phyloP scores from a whole-genome alignment of 2,888 invertebrate genomes.

The Andricus curvator region DNA sequence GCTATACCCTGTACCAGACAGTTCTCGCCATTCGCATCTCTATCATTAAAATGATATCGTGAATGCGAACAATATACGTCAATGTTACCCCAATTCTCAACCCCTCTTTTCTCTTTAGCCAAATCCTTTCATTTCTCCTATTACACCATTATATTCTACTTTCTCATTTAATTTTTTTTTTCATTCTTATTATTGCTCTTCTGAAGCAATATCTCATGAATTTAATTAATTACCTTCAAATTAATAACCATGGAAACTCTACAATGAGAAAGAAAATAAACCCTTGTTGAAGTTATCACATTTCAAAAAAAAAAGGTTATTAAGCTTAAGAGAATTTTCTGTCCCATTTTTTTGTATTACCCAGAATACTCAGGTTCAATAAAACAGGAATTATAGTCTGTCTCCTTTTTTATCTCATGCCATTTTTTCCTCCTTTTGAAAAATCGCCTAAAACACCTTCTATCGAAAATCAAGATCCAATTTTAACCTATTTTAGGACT shows the following conservation, averaged over 20 bases:
- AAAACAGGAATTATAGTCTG: too few species aligned
- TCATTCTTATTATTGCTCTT: not conserved
- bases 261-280: too few species aligned
- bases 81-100: slow-evolving; percentile 21
- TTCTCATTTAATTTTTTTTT: not conserved
- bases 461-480: too few species aligned
- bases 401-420: too few species aligned
- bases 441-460: too few species aligned
- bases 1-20: slow-evolving; percentile 60
- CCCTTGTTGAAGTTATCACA: too few species aligned
- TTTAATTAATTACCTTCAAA: not conserved
- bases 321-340: too few species aligned
- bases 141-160: not conserved
- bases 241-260: not conserved
- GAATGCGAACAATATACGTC: slow-evolving; percentile 44
- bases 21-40: slow-evolving; percentile 56
- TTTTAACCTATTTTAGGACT: too few species aligned
- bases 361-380: too few species aligned
- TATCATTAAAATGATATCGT: slow-evolving; percentile 67
- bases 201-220: not conserved
- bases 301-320: too few species aligned
- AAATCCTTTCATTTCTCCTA: slow-evolving; percentile 1
- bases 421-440: too few species aligned
- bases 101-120: not conserved
- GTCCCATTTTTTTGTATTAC: too few species aligned